Evolutionary conservation across 2,797 vertebrate species (phyloP), one percentile per base, ranked within the genome.

Genomic region (Bradypodion ventrale): DNA sequence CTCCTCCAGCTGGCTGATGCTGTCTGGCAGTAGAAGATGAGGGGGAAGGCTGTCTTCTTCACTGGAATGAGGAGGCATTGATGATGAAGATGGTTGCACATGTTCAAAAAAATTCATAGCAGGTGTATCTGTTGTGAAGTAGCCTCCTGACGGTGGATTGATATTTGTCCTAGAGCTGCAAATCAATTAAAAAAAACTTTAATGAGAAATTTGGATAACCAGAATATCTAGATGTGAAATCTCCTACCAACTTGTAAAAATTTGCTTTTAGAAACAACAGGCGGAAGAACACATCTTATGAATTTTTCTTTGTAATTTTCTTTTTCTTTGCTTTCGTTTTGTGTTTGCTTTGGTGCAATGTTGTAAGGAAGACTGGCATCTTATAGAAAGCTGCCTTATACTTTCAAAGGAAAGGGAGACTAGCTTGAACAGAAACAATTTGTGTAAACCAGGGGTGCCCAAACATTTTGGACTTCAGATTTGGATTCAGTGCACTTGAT

Each of bases 1-100:
- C 92, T 99, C 98, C 91, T 99, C 98, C 89, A 99, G 96, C 94
- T 99, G 98, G 93, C 97, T 99, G 92, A 99, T 97, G 91, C 98
- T 99, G 93, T 99, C 98, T 0, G 98, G 97, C 65, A 98, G 92
- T 91, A 99, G 94, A 89, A 99, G 97, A 90, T 99, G 98, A 62
- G 98, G 97, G 88, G 89, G 96, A 89, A 94, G 94, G 85, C 92
- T 94, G n/a, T 96, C 96, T 1, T 96, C 95, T 46, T 96, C 95
- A 0, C 95, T 95, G 29, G 85, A 85, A 1, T 93, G 94, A 1
- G 80, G 90, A 0, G 89, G 37, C 0, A 95, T 93, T 44, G 95
- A 93, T 3, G 84, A 92, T 3, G 94, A 93, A 0, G 88, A 84
- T 25, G 84, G 86, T 5, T 96, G 93, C 3, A 96, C 94, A 77